phyloP scores from a whole-genome alignment of 2,888 invertebrate species.

The Ormyrus thymus region DNA sequence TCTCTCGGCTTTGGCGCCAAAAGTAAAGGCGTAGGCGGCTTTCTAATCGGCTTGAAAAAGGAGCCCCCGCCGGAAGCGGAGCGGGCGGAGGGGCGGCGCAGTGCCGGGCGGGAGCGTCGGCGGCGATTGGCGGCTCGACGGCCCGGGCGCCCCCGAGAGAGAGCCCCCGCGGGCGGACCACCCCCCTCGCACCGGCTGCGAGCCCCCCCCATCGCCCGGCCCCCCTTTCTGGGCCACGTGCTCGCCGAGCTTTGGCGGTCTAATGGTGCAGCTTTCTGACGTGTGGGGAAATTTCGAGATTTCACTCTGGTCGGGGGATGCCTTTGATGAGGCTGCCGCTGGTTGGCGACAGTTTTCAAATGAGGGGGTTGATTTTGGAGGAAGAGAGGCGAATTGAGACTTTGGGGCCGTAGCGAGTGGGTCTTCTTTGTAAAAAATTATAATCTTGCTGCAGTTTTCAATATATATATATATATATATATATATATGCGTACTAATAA shows the following conservation, averaged over 20 bases:
- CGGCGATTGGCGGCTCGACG: conserved; percentile 34
- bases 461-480: too few relatives aligned
- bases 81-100: conserved; percentile 20
- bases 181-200: conserved; percentile 12
- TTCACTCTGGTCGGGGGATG: too few relatives aligned
- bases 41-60: too few relatives aligned
- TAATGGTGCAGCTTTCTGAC: not conserved
- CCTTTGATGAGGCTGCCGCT: too few relatives aligned
- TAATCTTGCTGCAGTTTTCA: too few relatives aligned
- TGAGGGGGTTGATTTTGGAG: too few relatives aligned
- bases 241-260: not conserved
- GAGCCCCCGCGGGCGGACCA: conserved; percentile 45
- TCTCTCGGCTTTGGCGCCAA: not conserved
- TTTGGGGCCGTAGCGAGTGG: too few relatives aligned
- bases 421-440: too few relatives aligned
- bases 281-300: too few relatives aligned
- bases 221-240: not conserved
- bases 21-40: conserved; percentile 1
- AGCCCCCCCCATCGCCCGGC: not conserved
- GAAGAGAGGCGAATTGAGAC: too few relatives aligned
- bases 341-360: too few relatives aligned
- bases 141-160: conserved; percentile 7
- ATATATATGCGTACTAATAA: too few relatives aligned
- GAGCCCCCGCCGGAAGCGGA: not conserved
- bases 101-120: conserved; percentile 28